Evolutionary conservation across 2,797 vertebrate genomes (phyloP), one percentile per base, ranked within the genome.

Genomic region (Sternotherus odoratus): DNA sequence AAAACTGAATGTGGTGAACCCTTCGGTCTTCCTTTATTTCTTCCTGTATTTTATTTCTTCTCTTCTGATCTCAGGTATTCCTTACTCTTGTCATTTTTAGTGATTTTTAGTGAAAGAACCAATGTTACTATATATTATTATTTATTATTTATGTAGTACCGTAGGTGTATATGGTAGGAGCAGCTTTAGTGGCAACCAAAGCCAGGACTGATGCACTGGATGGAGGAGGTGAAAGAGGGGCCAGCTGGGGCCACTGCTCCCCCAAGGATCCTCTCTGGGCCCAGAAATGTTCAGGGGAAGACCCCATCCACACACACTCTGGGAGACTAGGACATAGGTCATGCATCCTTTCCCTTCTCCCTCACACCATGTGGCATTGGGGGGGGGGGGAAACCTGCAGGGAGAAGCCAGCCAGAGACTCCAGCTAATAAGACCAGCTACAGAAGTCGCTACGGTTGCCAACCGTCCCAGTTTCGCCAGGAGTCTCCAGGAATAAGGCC

Each of bases 1-100:
- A 85, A 94, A 94, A 80, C 49, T 69, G 85, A 53, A 78, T 82
- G 53, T 90, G 39, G 43, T 51, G 87, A 77, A 79, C 77, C 49
- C 30, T 81, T 83, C 50, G 12, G 17, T 66, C 51, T 94, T 87
- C 56, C 53, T 92, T 86, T 85, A 15, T 60, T 86, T 78, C 66
- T 39, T 28, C 19, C 75, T 81, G 66, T 5, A 77, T 54, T 19
- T 17, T 43, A 77, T 24, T n/a, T 5, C 19, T 77, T 80, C 50
- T 80, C 78, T 77, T 19, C 28, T 69, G 7, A 16, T 60, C 23
- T 48, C 51, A 16, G 49, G 13, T 49, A 26, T 12, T 79, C 83
- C 79, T 49, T 80, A 75, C 10, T 51, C 39, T 15, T 46, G 26
- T 74, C 80, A 75, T 46, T 49, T 36, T 48, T 48, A 48, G 30